phyloP scores from a whole-genome alignment of 1,140 invertebrate genomes.

The Stegodyphus mimosarum region DNA sequence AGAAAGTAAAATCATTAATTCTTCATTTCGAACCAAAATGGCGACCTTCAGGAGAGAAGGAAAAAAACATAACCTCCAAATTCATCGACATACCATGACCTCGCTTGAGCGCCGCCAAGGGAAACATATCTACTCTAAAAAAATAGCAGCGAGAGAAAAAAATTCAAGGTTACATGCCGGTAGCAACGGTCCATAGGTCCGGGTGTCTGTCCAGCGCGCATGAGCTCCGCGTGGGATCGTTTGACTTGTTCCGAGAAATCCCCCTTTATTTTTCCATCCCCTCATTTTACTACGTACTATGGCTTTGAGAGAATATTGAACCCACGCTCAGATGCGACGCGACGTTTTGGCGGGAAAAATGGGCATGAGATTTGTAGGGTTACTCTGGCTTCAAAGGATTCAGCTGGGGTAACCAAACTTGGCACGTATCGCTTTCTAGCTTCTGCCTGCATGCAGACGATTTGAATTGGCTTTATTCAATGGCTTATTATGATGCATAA shows the following conservation, averaged over 20 bases:
- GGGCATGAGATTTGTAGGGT: conserved; percentile 20
- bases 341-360: conserved; percentile 51
- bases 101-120: neutral
- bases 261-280: neutral
- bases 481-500: too few relatives aligned
- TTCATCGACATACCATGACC: neutral
- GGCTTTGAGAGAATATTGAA: conserved; percentile 34
- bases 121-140: neutral
- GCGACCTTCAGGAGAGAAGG: too few relatives aligned
- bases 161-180: conserved; percentile 39
- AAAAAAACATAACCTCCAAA: neutral
- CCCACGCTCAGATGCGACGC: conserved; percentile 10
- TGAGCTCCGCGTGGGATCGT: conserved; percentile 7
- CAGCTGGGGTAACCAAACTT: too few relatives aligned
- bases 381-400: neutral
- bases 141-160: neutral
- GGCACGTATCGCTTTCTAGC: too few relatives aligned
- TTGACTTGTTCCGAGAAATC: neutral
- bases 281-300: conserved; percentile 40
- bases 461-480: too few relatives aligned
- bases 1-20: too few relatives aligned
- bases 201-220: conserved; percentile 8
- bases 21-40: too few relatives aligned
- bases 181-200: conserved; percentile 44
- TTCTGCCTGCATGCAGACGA: too few relatives aligned